Conservation (phyloP, 2,888 invertebrate genomes). For the Apodemia zela region DNA sequence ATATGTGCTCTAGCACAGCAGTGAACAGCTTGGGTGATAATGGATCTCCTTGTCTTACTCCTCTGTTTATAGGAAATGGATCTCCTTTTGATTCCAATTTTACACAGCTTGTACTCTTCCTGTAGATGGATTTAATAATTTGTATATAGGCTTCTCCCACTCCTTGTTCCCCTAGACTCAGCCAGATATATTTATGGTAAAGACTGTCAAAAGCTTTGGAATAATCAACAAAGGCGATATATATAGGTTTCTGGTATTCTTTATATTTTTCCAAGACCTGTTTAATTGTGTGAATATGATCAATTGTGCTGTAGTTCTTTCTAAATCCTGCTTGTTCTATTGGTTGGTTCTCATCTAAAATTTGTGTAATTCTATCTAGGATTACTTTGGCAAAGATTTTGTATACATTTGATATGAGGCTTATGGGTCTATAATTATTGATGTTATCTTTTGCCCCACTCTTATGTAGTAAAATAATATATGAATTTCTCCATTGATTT, state of each 20-base stretch:
- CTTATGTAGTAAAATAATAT: constrained; percentile 30
- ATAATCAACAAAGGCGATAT: too few species aligned
- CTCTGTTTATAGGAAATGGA: constrained; percentile 20
- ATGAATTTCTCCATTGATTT: constrained; percentile 21
- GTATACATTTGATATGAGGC: constrained; percentile 21
- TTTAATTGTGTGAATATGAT: constrained; percentile 30
- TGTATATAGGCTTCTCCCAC: neutral
- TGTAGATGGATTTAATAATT: constrained; percentile 5
- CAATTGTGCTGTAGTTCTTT: constrained; percentile 23
- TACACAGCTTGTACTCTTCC: neutral
- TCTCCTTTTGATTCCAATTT: neutral
- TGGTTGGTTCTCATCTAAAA: constrained; percentile 17
- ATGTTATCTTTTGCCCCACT: constrained; percentile 25
- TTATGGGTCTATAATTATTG: neutral
- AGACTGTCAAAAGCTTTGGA: too few species aligned
- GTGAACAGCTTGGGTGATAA: constrained; percentile 19
- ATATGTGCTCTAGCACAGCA: constrained; percentile 16
- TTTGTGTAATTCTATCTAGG: too few species aligned
- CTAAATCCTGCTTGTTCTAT: too few species aligned
- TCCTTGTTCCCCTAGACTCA: neutral
- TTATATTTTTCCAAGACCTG: too few species aligned
- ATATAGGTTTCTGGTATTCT: too few species aligned
- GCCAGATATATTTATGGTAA: neutral
- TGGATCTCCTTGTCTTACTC: constrained; percentile 26
- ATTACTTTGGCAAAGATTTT: constrained; percentile 5